phyloP scores from a whole-genome alignment of 2,113 vertebrate genomes.

The Ibidorhyncha struthersii region DNA sequence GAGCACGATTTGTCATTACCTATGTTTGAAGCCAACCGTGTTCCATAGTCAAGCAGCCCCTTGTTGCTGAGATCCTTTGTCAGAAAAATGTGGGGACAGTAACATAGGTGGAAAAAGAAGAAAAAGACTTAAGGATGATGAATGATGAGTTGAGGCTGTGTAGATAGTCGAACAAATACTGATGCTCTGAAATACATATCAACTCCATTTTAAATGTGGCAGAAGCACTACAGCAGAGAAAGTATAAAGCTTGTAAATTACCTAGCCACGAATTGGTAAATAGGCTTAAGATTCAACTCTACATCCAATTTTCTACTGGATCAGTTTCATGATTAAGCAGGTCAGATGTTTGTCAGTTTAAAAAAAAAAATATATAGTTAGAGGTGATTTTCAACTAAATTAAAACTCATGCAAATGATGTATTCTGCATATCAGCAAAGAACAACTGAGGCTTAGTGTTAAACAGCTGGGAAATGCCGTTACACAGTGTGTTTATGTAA shows the following conservation, averaged over 20 bases:
- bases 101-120: not conserved
- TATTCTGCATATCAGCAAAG: not conserved
- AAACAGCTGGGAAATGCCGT: not conserved
- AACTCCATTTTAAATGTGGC: not conserved
- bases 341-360: not conserved
- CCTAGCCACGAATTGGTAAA: not conserved
- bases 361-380: not conserved
- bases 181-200: not conserved
- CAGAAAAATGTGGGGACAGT: not conserved
- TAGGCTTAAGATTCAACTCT: not conserved
- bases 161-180: not conserved
- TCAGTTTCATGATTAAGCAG: not conserved
- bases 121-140: not conserved
- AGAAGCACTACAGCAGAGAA: not conserved
- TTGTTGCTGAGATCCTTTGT: not conserved
- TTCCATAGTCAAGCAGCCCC: not conserved
- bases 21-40: accelerated
- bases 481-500: accelerated
- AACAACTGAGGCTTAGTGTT: not conserved
- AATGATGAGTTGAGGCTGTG: not conserved
- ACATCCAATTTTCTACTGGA: not conserved
- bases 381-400: not conserved
- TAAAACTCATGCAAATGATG: not conserved
- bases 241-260: not conserved
- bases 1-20: not conserved